Evolutionary conservation across 2,113 vertebrate genomes (phyloP), one percentile per base, ranked within the genome.

Genomic region (Anthoscopus minutus): DNA sequence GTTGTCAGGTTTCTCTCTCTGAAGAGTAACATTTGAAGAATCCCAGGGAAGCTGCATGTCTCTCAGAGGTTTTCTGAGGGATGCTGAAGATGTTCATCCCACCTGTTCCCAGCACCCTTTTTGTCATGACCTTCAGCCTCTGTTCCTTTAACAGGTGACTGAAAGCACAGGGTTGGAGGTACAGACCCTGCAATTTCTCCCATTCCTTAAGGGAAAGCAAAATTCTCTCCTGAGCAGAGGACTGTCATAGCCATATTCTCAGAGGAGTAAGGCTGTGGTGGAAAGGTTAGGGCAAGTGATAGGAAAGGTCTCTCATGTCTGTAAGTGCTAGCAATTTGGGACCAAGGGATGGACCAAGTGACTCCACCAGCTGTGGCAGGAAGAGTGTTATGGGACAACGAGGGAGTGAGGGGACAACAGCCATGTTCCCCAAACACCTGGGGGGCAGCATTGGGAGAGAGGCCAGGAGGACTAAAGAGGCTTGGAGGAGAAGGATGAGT

Each of bases 41-140:
- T 22, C 17, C 7, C 1, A 13, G 28, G 40, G 16, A 76, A 84
- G 30, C 47, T 81, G 18, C 0, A 0, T 35, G 9, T 79, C 93
- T 79, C 88, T 85, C 77, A 60, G 53, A 44, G 57, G 12, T 48
- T 35, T 86, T 88, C 69, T 0, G 6, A 65, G 31, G 6, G 22
- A n/a, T 72, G 40, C 9, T 88, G 57, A 58, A 27, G 27, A 4
- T 69, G 9, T 40, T 82, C 24, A 61, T 40, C n/a, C 9, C 28
- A 40, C 40, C 5, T 16, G 24, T 50, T 13, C 18, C 66, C 76
- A 65, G 22, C 37, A 71, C 10, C 7, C 2, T 56, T 30, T 47
- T 27, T 4, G 1, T 38, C 0, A 0, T 56, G 45, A 8, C 25
- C 28, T 90, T 85, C 45, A 69, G 30, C 33, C 15, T 23, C 82